Evolutionary conservation across 2,113 vertebrate genomes (phyloP), one percentile per base, ranked within the genome.

Genomic region (Ceyx cyanopectus): DNA sequence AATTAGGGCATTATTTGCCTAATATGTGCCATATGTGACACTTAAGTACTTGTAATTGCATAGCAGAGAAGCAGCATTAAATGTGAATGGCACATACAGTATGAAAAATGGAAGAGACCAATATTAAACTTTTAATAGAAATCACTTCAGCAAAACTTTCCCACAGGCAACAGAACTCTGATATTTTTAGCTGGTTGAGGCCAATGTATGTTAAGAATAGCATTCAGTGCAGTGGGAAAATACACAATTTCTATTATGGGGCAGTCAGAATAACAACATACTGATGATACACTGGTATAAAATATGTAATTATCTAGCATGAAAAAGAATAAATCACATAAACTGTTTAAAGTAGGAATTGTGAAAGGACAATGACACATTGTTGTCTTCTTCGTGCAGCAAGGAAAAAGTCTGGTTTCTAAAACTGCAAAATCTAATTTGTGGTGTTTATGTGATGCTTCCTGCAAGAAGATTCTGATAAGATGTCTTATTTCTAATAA

Each of bases 101-200:
- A 96, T 27, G 82, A 94, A 90, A 95, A 95, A 60, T 89, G 84
- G 78, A 62, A 94, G 57, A 78, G 81, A 50, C 66, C 75, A 82
- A 72, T 81, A 92, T 91, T 61, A 82, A 93, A 93, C 90, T 91
- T 95, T 29, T 89, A 86, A 75, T 88, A 78, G 94, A 97, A 97
- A 94, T 95, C 96, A 92, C 95, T 96, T 15, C 77, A 34, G 74
- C 66, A 90, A 70, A 74, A 96, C 89, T 94, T 98, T 98, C 98
- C 97, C 98, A 98, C 97, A 97, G 96, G 93, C 96, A 89, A 34
- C 70, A 66, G 48, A 76, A 87, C 7, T 90, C 80, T 78, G 92
- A 70, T 98, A 98, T 98, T 98, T 98, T 98, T 98, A 98, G 97
- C 96, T 78, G 74, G 8, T 87, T 75, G 94, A 95, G 95, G 92